Evolutionary conservation across 2,888 invertebrate genomes (phyloP).

Genomic region (Ichneumoninae sp.): DNA sequence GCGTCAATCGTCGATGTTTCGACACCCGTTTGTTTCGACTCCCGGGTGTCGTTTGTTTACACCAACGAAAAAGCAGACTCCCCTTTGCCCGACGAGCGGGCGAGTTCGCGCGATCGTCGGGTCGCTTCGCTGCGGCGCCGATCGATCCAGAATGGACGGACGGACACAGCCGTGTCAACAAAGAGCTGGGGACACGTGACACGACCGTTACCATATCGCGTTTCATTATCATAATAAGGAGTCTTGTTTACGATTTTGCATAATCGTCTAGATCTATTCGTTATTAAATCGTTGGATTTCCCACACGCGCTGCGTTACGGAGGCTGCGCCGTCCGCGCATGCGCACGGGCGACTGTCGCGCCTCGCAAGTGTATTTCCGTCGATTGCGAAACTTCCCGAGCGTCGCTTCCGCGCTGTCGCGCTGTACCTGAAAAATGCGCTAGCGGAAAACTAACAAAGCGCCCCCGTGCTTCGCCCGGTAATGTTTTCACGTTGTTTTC

Average conservation of each 20-base stretch:
- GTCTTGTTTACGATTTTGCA: neutral
- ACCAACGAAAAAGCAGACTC: neutral
- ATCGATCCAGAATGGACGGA: neutral
- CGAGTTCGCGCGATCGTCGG: too few relatives aligned
- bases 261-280: neutral
- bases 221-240: conserved; percentile 31
- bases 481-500: neutral
- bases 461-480: neutral
- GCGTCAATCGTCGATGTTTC: conserved; percentile 12
- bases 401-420: too few relatives aligned
- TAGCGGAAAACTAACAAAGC: neutral
- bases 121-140: too few relatives aligned
- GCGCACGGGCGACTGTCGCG: neutral
- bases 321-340: neutral
- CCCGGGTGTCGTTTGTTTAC: conserved; percentile 3
- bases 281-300: neutral
- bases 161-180: neutral
- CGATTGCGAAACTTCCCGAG: conserved; percentile 32
- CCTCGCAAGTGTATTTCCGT: conserved; percentile 34
- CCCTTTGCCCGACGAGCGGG: too few relatives aligned
- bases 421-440: neutral
- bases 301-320: neutral
- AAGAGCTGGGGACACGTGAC: neutral
- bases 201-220: conserved; percentile 18
- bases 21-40: neutral